Conservation (phyloP, 2,113 vertebrate species). For the Steatornis caripensis region DNA sequence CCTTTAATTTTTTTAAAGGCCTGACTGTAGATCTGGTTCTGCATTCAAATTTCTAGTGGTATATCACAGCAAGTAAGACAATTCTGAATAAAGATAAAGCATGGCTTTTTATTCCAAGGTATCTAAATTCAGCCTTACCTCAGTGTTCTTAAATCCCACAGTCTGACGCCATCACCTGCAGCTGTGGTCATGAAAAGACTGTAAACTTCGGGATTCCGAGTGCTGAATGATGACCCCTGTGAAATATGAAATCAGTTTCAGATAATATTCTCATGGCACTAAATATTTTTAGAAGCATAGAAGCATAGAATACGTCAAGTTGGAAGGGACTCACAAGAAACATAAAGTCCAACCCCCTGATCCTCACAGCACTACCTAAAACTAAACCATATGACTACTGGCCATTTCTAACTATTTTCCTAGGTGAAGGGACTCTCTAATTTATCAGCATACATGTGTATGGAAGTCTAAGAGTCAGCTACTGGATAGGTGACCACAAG, state of each 20-base stretch:
- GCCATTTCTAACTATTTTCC: neutral
- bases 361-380: neutral
- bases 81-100: neutral
- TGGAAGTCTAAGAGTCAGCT: neutral
- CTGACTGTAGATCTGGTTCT: neutral
- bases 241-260: constrained; percentile 11
- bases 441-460: neutral
- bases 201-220: constrained; percentile 76
- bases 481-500: no score
- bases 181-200: constrained; percentile 86
- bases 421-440: neutral
- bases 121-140: constrained; percentile 68
- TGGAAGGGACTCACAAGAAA: neutral
- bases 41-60: neutral
- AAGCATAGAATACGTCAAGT: neutral
- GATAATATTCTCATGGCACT: neutral
- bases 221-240: constrained; percentile 82
- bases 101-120: neutral
- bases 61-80: neutral
- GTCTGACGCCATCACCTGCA: constrained; percentile 81
- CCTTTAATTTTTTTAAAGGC: neutral
- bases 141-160: constrained; percentile 88
- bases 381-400: neutral
- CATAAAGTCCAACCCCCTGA: rapidly evolving
- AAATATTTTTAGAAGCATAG: neutral